A percentile compares a stretch with the other conserved stretches of the same genome.
These are phyloP conservation scores for Myotis myotis DNA, from an alignment of 2,797 vertebrate species.

Conservation along the genomic window DNA sequence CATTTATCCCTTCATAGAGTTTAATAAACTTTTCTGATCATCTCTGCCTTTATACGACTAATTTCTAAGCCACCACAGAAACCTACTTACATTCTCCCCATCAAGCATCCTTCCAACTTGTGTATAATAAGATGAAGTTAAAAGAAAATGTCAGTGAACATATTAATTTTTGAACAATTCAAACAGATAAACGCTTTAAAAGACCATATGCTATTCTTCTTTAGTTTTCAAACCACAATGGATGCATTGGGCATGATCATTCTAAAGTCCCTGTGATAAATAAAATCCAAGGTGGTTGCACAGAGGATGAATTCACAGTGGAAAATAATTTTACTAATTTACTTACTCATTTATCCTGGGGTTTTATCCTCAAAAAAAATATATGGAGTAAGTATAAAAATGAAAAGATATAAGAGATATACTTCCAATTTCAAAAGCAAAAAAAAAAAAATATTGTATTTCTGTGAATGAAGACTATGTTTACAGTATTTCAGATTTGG, in stretches of 20 bases:
- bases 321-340: conserved; percentile 43
- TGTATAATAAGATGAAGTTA: not conserved
- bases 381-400: not conserved
- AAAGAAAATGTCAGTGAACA: conserved; percentile 50
- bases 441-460: not conserved
- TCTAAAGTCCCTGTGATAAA: conserved; percentile 20
- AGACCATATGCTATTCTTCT: conserved; percentile 13
- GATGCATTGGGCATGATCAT: conserved; percentile 40
- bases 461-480: not conserved
- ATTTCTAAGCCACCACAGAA: conserved; percentile 16
- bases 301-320: conserved; percentile 44
- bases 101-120: not conserved
- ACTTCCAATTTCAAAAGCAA: conserved; percentile 40
- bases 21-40: not conserved
- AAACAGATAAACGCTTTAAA: conserved; percentile 31
- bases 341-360: not conserved
- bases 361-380: not conserved
- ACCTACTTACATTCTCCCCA: not conserved
- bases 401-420: not conserved
- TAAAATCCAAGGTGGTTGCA: conserved; percentile 37
- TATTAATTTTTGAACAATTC: conserved; percentile 49
- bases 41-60: not conserved
- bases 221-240: conserved; percentile 51
- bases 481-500: conserved; percentile 43
- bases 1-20: not conserved